Base-by-base conservation (phyloP, 2,797 vertebrate genomes). In the Rhinella marina region DNA sequence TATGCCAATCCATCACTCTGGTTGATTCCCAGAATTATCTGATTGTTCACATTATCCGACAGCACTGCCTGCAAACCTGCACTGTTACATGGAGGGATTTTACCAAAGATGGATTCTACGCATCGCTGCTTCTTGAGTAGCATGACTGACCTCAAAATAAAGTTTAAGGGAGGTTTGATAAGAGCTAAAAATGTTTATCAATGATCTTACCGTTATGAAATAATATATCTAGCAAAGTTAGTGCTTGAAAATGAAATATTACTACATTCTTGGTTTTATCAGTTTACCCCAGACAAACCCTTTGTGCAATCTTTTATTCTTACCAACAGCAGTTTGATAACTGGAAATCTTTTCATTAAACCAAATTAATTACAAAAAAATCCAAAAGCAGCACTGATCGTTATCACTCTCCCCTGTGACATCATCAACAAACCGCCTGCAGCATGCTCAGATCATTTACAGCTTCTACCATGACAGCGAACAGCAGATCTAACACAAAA, bases 361-460 rank as follows among this genome's bases (percentile, higher is more conserved):
- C 73, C 7, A 73, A 77, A 77, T 77, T 77, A 77, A 77, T 77
- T 77, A 54, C 73, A n/a, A 54, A 77, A 75, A 54, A 52, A n/a
- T 12, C 50, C 50, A 52, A 54, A 77, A 77, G 50, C 48, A 14
- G 23, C 23, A 0, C 73, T 54, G 73, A 77, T 77, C 23, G 2
- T 54, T 77, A 77, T 77, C 73, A 6, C 23, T 25, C 11, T 77
- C 72, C 72, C 72, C 72, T 48, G 32, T 75, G 72, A 75, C 72
- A 75, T 75, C 72, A 75, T 75, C 72, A 50, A 10, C 41, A 75
- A 75, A 75, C 11, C 50, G 41, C 23, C 50, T 77, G 50, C n/a
- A 11, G 73, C 73, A 16, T 77, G 48, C 54, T 77, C 13, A 25
- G 25, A 77, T 77, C 73, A 77, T 25, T 77, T 52, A 50, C 41